Base-by-base conservation (phyloP, 2,888 invertebrate species). In the Zygogramma bicolorata region DNA sequence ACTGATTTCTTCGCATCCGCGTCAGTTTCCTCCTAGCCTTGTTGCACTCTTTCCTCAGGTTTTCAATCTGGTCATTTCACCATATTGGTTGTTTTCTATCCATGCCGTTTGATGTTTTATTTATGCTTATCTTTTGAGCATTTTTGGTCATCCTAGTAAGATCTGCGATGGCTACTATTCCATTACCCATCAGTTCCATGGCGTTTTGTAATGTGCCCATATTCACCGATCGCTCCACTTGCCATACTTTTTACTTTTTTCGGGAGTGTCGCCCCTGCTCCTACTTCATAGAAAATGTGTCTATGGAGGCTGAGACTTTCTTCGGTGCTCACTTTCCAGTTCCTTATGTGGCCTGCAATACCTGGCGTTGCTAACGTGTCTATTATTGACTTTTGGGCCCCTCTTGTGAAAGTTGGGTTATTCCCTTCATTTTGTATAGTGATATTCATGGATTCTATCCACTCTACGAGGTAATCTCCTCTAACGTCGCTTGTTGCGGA, bases 261-360 rank as follows among this genome's bases (percentile, higher is more conserved):
- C 10, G 22, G 3, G 22, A 13, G 10, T 8, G 13, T 25, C 0
- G 4, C 25, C 13, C n/a, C 29, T 2, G 10, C n/a, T 15, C 10
- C 20, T 13, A 59, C 31, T 6, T 31, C 27, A 20, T 29, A 60
- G 0, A 29, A 18, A 3, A 67, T 67, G 20, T 67, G 42, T 42
- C 15, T 59, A 15, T 67, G 67, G 6, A 66, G 34, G 27, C 66
- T 66, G 27, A 58, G 59, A 10, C 59, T 57, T 42, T 67, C 59
- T n/a, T 46, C 18, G 13, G 25, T 13, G 4, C 15, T 10, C 29
- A 59, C 59, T 20, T 42, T 0, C 59, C 42, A 67, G 13, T 46
- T 20, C 4, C 2, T 31, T 18, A 67, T 46, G 25, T 46, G 42
- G 2, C 25, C 5, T 6, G 34, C 38, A 13, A 46, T 57, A n/a